A percentile compares a stretch with the other conserved stretches of the same genome.
These are phyloP conservation scores for Phymorhynchus buccinoides DNA, from an alignment of 1,140 invertebrate species.

Conservation along the genomic window DNA sequence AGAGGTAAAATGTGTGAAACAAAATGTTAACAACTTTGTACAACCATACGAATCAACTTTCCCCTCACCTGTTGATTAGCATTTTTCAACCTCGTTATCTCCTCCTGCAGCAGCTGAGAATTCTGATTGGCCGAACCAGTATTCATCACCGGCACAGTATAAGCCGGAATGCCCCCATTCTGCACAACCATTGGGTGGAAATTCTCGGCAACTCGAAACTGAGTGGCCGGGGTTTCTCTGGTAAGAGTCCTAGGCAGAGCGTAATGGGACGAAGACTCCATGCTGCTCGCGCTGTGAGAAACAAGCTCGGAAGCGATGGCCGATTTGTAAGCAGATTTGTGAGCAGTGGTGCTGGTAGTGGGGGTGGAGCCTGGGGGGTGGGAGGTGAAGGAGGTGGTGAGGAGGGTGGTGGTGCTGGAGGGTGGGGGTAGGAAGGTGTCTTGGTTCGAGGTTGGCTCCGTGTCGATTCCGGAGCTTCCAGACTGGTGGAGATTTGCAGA, in stretches of 20 bases:
- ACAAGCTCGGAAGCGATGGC: not conserved
- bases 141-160: not conserved
- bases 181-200: not conserved
- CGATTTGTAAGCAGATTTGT: slow-evolving; percentile 17
- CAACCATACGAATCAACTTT: too few relatives aligned
- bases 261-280: slow-evolving; percentile 12
- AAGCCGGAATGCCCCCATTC: not conserved
- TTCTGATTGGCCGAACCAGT: not conserved
- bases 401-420: not conserved
- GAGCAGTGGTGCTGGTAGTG: not conserved
- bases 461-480: too few relatives aligned
- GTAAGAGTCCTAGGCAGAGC: not conserved
- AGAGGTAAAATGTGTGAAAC: too few relatives aligned
- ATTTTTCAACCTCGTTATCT: slow-evolving; percentile 1
- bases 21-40: too few relatives aligned
- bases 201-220: not conserved
- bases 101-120: slow-evolving; percentile 20
- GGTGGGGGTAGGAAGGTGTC: not conserved
- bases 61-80: slow-evolving; percentile 23
- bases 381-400: not conserved
- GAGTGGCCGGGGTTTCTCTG: not conserved
- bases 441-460: not conserved
- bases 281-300: slow-evolving; percentile 16
- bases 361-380: not conserved
- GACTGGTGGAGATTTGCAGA: too few relatives aligned